Percentiles rank a stretch among this genome's conserved stretches.
phyloP scores from a whole-genome alignment of 2,797 vertebrate genomes.

The Knipowitschia caucasica region DNA sequence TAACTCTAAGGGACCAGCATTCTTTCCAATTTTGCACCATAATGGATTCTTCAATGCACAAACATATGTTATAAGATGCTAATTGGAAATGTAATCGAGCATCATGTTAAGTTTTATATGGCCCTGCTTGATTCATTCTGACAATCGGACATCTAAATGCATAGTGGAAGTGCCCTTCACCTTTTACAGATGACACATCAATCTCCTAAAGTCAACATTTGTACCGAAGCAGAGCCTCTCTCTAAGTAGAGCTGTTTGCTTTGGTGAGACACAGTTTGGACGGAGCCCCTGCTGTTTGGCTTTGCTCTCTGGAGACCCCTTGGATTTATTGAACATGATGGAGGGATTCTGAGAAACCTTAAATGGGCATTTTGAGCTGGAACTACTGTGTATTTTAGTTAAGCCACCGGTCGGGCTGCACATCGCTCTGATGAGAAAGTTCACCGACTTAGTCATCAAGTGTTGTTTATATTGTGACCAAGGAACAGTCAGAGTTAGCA shows the following conservation, averaged over 20 bases:
- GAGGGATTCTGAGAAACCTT: constrained; percentile 68
- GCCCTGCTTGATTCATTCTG: neutral
- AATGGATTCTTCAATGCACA: too few relatives aligned
- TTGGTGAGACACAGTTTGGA: constrained; percentile 61
- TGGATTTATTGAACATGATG: constrained; percentile 73
- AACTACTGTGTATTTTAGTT: constrained; percentile 38
- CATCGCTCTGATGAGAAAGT: constrained; percentile 47
- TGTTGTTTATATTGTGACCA: constrained; percentile 14
- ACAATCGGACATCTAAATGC: neutral
- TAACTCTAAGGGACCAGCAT: neutral
- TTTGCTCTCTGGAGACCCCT: constrained; percentile 67
- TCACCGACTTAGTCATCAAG: constrained; percentile 24
- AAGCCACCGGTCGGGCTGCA: constrained; percentile 30
- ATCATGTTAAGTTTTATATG: neutral
- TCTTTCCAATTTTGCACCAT: too few relatives aligned
- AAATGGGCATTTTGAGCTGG: constrained; percentile 69
- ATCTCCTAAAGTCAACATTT: constrained; percentile 18
- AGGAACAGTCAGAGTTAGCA: neutral
- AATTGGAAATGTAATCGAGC: neutral
- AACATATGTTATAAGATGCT: neutral
- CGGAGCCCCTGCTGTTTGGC: constrained; percentile 67
- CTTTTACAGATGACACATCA: neutral
- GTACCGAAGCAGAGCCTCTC: constrained; percentile 42
- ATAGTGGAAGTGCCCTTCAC: constrained; percentile 4
- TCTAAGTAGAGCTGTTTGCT: constrained; percentile 64